Percentiles rank a stretch among this genome's conserved stretches.
Conservation (phyloP, 1,140 invertebrate species). For the Cardiocondyla obscurior region DNA sequence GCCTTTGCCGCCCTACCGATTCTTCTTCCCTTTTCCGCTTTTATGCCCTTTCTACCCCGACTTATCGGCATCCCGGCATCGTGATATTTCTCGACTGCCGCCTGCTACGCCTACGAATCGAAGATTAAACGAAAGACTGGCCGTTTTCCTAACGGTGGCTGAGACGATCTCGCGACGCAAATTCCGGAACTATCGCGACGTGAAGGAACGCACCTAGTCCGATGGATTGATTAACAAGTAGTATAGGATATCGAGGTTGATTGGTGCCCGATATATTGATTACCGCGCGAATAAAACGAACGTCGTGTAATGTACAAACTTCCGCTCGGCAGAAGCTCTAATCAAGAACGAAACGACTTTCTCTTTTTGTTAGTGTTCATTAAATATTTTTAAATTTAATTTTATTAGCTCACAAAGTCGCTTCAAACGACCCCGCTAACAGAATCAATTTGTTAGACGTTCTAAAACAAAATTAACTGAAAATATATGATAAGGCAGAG, state of each 20-base stretch:
- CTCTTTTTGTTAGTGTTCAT: not conserved
- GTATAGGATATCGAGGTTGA: not conserved
- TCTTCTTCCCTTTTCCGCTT: not conserved
- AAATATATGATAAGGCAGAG: not conserved
- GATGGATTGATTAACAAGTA: slow-evolving; percentile 11
- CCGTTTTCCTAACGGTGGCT: not conserved
- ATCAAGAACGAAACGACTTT: not conserved
- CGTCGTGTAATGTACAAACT: not conserved
- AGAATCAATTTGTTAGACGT: not conserved
- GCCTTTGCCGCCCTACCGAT: slow-evolving; percentile 33
- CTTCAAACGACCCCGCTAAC: not conserved
- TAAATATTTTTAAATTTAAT: not conserved
- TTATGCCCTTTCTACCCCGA: not conserved
- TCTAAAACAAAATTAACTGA: not conserved
- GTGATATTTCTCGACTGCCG: not conserved
- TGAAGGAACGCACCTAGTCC: not conserved
- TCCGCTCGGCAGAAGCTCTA: not conserved
- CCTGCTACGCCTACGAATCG: slow-evolving; percentile 7
- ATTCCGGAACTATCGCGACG: slow-evolving; percentile 13
- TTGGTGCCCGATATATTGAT: not conserved
- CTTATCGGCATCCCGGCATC: not conserved
- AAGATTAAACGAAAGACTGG: slow-evolving; percentile 39
- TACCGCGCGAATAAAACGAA: not conserved
- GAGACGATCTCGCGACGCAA: not conserved
- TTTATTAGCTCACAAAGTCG: not conserved